Base-by-base conservation (phyloP, 2,113 vertebrate genomes). In the Probosciger aterrimus region DNA sequence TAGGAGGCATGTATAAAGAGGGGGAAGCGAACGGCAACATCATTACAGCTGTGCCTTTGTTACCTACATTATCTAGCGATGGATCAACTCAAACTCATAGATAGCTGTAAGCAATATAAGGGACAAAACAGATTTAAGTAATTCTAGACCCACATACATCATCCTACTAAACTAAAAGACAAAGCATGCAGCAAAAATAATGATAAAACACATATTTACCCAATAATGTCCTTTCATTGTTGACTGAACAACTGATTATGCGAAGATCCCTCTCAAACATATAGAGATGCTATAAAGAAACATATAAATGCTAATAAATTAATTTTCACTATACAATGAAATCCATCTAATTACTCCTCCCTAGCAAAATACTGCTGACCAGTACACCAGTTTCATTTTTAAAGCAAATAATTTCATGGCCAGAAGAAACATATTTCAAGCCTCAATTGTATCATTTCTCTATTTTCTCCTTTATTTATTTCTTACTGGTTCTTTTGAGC, bases 191-290 rank as follows among this genome's bases (percentile, higher is more conserved):
- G 63, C 55, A 76, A 85, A 64, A 49, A 27, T 0, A 80, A 49
- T 35, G 9, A 70, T 28, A 82, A 77, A 83, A 82, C 19, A 47
- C 14, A 17, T 90, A 94, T 98, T 99, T 98, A 99, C 99, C 99
- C 92, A 99, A 93, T 91, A 99, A 97, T 0, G 99, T 99, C 96
- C 97, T 99, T 93, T 99, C 99, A 73, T 91, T 98, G 97, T 99
- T 99, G 92, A 99, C 82, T 1, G 99, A 99, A 90, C 99, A 99
- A 96, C 99, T 99, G 98, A 99, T 98, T 92, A 99, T 97, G 92
- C 89, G 97, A 71, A 99, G 97, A 94, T 99, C 98, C 98, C 98
- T 98, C 97, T 99, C 99, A 97, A 99, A 99, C 31, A 98, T 98
- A 97, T 99, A 99, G 69, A 99, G 98, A 84, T 99, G 98, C 99